phyloP scores from a whole-genome alignment of 2,113 vertebrate species.

The Ophthalmotilapia sp. region DNA sequence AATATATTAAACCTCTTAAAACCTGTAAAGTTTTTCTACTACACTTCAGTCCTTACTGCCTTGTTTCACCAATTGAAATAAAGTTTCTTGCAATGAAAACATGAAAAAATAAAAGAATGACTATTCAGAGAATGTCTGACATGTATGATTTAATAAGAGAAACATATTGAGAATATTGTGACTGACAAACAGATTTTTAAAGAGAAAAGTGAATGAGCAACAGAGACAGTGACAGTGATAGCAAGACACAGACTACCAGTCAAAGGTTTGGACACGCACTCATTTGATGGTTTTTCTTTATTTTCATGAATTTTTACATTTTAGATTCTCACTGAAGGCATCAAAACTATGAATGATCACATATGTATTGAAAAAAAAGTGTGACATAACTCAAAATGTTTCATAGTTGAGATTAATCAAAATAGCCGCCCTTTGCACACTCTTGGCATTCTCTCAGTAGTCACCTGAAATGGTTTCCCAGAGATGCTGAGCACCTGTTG shows the following conservation, averaged over 20 bases:
- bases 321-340: not conserved
- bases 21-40: no score
- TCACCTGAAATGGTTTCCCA: no score
- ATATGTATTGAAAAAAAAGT: not conserved
- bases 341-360: not conserved
- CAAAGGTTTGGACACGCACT: not conserved
- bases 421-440: not conserved
- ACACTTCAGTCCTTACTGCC: no score
- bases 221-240: accelerated
- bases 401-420: accelerated
- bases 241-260: not conserved
- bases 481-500: no score
- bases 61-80: no score
- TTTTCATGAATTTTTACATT: not conserved
- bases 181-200: no score
- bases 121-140: not conserved
- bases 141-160: no score
- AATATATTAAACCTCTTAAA: no score
- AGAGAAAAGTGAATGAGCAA: no score
- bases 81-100: not conserved
- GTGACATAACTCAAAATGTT: not conserved
- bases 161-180: no score
- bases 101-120: not conserved
- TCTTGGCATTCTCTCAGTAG: no score
- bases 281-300: not conserved